Evolutionary conservation across 2,888 invertebrate genomes (phyloP), one percentile per base, ranked within the genome.

Genomic region (Fragum sueziense): DNA sequence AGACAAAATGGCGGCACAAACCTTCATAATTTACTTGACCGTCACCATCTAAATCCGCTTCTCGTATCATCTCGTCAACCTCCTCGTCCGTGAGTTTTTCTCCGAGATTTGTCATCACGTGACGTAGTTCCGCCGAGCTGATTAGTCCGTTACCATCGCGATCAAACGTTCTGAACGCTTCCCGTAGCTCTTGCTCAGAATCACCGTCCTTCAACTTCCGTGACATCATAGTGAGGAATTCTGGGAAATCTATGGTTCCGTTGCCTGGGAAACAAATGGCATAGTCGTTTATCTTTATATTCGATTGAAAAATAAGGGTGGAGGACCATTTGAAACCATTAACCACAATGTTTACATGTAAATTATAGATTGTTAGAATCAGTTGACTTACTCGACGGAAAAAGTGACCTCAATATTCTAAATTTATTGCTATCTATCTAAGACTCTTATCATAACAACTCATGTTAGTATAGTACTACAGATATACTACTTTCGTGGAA

Each of bases 101-200:
- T 34, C 62, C 62, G 62, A 62, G 62, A 62, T 62, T 62, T 62
- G 73, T 73, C 73, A 73, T 73, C 65, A 73, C 73, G 67, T 73
- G 73, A 67, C 73, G 73, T 27, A 73, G 37, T 67, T 73, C 73
- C n/a, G 73, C 62, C n/a, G 73, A 34, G 47, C 73, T 73, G 25
- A 73, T 73, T 2, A 34, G 22, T 0, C 73, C 73, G 27, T 73
- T 73, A 25, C 73, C 73, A 34, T 73, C 73, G 3, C 27, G 41
- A 27, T 76, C 76, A 34, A 76, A 76, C 20, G 70, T 76, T 65
- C 57, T 52, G 27, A 76, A 76, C 6, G 76, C 76, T 65, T 70
- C 65, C 22, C 70, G 62, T 9, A 76, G 70, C 37, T 76, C 76
- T 4, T 70, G 67, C 22, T 76, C 76, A 25, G 41, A 37, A 20